These are phyloP conservation scores for Syncerus caffer DNA, from an alignment of 2,797 vertebrate species.

Conservation along the genomic window DNA sequence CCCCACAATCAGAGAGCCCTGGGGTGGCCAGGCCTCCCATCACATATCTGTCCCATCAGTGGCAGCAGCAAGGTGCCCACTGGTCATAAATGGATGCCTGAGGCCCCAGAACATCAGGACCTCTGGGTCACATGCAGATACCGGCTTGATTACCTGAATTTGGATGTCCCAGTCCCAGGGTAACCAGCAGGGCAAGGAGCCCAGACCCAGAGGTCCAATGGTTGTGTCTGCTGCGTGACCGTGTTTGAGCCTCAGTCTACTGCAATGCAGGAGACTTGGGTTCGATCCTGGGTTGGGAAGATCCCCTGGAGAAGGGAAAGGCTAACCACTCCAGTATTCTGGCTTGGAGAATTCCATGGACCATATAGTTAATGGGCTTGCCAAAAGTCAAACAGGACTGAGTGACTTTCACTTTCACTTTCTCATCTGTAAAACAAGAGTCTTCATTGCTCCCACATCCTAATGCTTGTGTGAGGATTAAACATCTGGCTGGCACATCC, in stretches of 20 bases:
- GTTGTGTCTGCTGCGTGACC: neutral
- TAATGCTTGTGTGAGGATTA: neutral
- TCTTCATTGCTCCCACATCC: neutral
- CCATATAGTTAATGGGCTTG: neutral
- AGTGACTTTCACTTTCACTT: neutral
- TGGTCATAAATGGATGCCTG: neutral
- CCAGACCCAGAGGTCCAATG: neutral
- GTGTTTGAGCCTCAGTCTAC: neutral
- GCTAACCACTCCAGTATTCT: neutral
- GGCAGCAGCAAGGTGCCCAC: neutral
- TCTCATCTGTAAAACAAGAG: neutral
- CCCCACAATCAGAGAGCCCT: neutral
- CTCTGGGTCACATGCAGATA: neutral
- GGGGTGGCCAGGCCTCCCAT: neutral
- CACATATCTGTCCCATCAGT: neutral
- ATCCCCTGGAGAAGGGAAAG: neutral
- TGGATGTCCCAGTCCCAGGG: neutral
- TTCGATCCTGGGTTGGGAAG: neutral
- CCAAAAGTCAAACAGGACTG: neutral
- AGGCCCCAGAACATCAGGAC: neutral
- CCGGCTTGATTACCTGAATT: neutral
- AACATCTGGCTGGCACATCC: neutral
- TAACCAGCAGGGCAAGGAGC: neutral
- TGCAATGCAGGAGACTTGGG: neutral
- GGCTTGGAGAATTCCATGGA: neutral